A percentile compares a stretch with the other conserved stretches of the same genome.
Conservation (phyloP, 2,888 invertebrate species). For the Standfussiana lucernea region DNA sequence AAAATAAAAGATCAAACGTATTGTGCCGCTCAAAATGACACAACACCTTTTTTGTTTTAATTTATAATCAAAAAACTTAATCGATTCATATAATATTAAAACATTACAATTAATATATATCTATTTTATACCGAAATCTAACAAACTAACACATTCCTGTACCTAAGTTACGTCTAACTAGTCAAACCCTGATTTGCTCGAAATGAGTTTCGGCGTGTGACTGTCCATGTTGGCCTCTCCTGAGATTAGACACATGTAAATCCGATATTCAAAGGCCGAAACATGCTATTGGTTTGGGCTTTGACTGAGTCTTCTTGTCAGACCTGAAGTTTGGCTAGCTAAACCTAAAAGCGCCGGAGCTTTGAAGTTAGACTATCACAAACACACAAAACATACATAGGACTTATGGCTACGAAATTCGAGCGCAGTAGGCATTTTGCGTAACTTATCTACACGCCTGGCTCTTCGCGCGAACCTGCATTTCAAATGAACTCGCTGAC, state of each 20-base stretch:
- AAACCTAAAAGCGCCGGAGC: not conserved
- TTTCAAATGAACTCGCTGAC: too few species aligned
- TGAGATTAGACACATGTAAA: not conserved
- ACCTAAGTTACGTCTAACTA: too few species aligned
- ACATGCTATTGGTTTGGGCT: not conserved
- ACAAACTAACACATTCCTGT: not conserved
- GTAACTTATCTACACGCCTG: too few species aligned
- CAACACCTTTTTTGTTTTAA: not conserved
- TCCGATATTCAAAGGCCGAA: not conserved
- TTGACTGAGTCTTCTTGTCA: not conserved
- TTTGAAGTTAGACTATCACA: not conserved
- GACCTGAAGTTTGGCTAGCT: not conserved
- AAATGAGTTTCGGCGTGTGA: not conserved
- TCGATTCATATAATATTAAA: not conserved
- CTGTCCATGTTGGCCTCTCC: not conserved
- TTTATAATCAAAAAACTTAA: too few species aligned
- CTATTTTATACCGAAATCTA: not conserved
- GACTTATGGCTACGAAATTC: too few species aligned
- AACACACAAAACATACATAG: not conserved
- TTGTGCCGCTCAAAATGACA: not conserved
- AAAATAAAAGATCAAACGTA: not conserved
- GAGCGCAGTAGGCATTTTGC: too few species aligned
- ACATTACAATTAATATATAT: not conserved
- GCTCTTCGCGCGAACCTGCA: too few species aligned
- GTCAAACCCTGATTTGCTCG: not conserved